These are phyloP conservation scores for Dolichallabes microphthalmus DNA, from an alignment of 2,113 vertebrate species.

Conservation along the genomic window DNA sequence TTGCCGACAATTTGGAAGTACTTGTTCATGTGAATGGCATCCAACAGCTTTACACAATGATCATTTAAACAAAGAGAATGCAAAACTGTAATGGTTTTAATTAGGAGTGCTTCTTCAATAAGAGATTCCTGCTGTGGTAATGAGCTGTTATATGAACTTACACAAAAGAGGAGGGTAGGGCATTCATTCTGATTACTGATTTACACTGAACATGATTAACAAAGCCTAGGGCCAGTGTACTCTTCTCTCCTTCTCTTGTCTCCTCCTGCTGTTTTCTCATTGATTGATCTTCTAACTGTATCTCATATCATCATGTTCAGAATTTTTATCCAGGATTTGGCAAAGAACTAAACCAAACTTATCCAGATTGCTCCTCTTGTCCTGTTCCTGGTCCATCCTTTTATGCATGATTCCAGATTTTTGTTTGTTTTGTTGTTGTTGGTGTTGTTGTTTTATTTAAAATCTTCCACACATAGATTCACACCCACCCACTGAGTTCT, in stretches of 20 bases:
- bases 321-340: background rate
- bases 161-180: slow-evolving; percentile 11
- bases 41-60: background rate
- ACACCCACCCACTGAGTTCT: background rate
- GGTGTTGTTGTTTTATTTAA: background rate
- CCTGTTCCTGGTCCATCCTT: background rate
- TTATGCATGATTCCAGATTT: background rate
- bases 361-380: background rate
- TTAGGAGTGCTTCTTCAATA: background rate
- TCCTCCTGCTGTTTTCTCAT: background rate
- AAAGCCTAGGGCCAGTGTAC: background rate
- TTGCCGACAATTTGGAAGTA: background rate
- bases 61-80: background rate
- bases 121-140: background rate
- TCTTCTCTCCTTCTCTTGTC: background rate
- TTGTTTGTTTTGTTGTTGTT: background rate
- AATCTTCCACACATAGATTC: background rate
- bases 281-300: background rate
- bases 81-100: background rate
- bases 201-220: slow-evolving; percentile 2
- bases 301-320: background rate
- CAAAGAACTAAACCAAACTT: background rate
- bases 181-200: slow-evolving; percentile 38
- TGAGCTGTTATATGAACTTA: slow-evolving; percentile 8
- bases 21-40: background rate